Evolutionary conservation across 2,888 invertebrate species (phyloP).

Genomic region (Unio delphinus): DNA sequence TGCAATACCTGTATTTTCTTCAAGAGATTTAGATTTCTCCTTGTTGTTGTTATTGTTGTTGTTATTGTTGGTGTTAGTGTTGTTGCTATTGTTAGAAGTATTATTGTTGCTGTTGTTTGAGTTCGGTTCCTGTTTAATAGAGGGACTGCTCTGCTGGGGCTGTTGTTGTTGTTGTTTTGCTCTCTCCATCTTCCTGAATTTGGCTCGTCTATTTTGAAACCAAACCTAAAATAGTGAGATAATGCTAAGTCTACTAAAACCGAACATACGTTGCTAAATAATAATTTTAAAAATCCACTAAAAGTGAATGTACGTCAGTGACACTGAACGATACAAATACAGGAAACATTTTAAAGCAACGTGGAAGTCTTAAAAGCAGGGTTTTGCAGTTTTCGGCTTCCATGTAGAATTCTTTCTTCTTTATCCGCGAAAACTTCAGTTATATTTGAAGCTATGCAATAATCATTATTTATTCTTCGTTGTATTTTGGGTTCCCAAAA

Average conservation of each 20-base stretch:
- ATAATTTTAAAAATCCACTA: too few species aligned
- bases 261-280: background rate
- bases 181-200: slow-evolving; percentile 71
- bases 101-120: slow-evolving; percentile 41
- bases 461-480: too few species aligned
- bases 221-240: slow-evolving; percentile 61
- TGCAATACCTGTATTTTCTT: slow-evolving; percentile 48
- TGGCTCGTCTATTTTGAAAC: slow-evolving; percentile 71
- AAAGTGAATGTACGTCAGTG: background rate
- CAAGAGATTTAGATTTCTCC: slow-evolving; percentile 50
- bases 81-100: slow-evolving; percentile 21
- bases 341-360: too few species aligned
- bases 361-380: too few species aligned
- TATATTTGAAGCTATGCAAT: too few species aligned
- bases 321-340: too few species aligned
- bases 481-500: too few species aligned
- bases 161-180: slow-evolving; percentile 69
- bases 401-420: too few species aligned
- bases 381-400: too few species aligned
- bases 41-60: slow-evolving; percentile 43
- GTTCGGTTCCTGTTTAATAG: slow-evolving; percentile 47
- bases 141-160: slow-evolving; percentile 36
- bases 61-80: slow-evolving; percentile 45
- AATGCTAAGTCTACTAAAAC: background rate
- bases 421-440: too few species aligned